These are phyloP conservation scores for Telenomus remus DNA, from an alignment of 1,140 invertebrate species.

Conservation along the genomic window DNA sequence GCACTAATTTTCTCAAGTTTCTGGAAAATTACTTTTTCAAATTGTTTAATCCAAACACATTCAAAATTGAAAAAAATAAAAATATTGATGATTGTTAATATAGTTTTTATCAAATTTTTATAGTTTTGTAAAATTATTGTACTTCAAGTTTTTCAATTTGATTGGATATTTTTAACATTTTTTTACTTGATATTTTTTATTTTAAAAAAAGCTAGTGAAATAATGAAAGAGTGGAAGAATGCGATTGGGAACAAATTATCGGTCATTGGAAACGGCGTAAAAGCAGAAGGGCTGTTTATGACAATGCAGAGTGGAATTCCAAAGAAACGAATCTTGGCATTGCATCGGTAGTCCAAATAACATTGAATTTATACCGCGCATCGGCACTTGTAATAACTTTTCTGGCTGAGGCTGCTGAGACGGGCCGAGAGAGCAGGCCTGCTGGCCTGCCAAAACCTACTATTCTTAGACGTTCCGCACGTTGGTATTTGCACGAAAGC, in stretches of 20 bases:
- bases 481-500: constrained; percentile 65
- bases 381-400: constrained; percentile 61
- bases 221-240: too few species aligned
- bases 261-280: constrained; percentile 19
- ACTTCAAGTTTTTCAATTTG: too few species aligned
- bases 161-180: too few species aligned
- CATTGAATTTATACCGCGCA: constrained; percentile 61
- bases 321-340: constrained; percentile 41
- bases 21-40: too few species aligned
- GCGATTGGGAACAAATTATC: constrained; percentile 15
- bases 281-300: constrained; percentile 37
- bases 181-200: too few species aligned
- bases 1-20: too few species aligned
- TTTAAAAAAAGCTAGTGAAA: too few species aligned
- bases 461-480: constrained; percentile 72
- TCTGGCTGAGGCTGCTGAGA: constrained; percentile 40
- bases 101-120: too few species aligned
- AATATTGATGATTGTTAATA: too few species aligned
- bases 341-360: constrained; percentile 52
- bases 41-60: too few species aligned
- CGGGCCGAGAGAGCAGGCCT: constrained; percentile 61
- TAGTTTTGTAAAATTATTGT: too few species aligned
- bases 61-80: too few species aligned
- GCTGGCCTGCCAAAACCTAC: constrained; percentile 62
- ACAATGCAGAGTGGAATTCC: constrained; percentile 42